phyloP scores from a whole-genome alignment of 2,797 vertebrate species.

The Acipenser transmontanus region DNA sequence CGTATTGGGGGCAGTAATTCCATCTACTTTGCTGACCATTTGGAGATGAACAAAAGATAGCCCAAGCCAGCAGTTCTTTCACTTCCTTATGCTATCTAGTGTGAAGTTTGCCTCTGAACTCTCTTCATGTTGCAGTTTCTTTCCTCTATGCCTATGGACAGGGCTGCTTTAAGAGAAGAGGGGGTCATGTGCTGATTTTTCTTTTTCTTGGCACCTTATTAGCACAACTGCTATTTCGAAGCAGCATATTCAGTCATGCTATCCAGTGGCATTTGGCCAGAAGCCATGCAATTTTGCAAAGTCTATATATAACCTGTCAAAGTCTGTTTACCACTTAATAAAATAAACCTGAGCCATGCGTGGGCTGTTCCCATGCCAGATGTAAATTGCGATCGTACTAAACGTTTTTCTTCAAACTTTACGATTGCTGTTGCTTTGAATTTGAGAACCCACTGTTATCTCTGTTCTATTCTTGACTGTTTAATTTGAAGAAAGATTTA shows the following conservation, averaged over 20 bases:
- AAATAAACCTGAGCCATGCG: conserved; percentile 28
- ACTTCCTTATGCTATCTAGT: too few relatives aligned
- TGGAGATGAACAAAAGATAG: too few relatives aligned
- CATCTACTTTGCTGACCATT: too few relatives aligned
- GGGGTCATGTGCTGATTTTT: conserved; percentile 40
- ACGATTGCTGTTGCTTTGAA: conserved; percentile 14
- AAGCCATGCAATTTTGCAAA: conserved; percentile 35
- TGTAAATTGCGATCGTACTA: conserved; percentile 24
- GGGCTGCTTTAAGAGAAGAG: conserved; percentile 21
- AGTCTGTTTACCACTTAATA: conserved; percentile 34
- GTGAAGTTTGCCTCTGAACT: too few relatives aligned
- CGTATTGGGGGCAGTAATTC: too few relatives aligned
- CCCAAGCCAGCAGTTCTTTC: too few relatives aligned
- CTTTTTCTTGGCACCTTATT: conserved; percentile 56
- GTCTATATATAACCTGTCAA: conserved; percentile 44
- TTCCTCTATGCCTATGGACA: background rate
- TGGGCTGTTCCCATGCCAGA: conserved; percentile 29
- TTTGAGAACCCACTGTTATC: too few relatives aligned
- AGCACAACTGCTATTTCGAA: conserved; percentile 38
- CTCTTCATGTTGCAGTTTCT: too few relatives aligned
- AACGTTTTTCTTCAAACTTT: conserved; percentile 22
- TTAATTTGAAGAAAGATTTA: too few relatives aligned
- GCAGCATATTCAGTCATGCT: conserved; percentile 45
- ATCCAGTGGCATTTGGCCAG: conserved; percentile 31
- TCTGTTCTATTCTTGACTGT: too few relatives aligned